These are phyloP conservation scores for Euwallacea similis DNA, from an alignment of 1,140 invertebrate genomes.

Conservation along the genomic window DNA sequence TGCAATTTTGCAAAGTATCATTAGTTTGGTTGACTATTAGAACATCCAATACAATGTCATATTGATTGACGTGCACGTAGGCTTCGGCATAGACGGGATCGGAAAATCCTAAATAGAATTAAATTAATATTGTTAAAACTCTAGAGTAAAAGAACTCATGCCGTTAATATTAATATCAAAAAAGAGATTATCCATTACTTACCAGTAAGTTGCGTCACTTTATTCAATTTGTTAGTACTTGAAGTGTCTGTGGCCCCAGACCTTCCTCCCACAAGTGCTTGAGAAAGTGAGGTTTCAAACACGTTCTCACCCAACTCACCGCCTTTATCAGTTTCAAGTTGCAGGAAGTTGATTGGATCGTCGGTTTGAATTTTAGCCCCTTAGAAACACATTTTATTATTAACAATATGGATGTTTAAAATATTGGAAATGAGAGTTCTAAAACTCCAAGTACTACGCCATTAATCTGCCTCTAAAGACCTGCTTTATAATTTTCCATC, in stretches of 20 bases:
- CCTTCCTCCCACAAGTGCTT: slow-evolving; percentile 77
- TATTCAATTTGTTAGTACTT: slow-evolving; percentile 69
- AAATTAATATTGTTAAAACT: background rate
- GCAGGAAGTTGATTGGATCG: slow-evolving; percentile 84
- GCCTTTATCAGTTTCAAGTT: slow-evolving; percentile 74
- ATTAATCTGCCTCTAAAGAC: too few relatives aligned
- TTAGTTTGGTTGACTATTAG: slow-evolving; percentile 97
- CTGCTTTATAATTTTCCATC: too few relatives aligned
- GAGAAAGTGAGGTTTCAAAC: slow-evolving; percentile 92
- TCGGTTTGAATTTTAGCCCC: slow-evolving; percentile 71
- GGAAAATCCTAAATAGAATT: slow-evolving; percentile 70
- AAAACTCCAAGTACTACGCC: too few relatives aligned
- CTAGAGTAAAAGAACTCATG: background rate
- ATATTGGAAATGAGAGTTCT: background rate
- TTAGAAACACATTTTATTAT: slow-evolving; percentile 9
- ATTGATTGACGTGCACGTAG: slow-evolving; percentile 99
- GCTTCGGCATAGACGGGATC: slow-evolving; percentile 99
- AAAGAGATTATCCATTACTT: background rate
- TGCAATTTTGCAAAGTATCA: slow-evolving; percentile 97
- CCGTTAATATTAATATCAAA: background rate
- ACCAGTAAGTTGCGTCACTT: slow-evolving; percentile 97
- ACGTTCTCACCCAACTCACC: slow-evolving; percentile 84
- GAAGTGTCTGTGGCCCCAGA: slow-evolving; percentile 52
- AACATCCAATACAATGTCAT: slow-evolving; percentile 96
- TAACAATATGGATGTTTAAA: background rate